Percentiles rank a stretch among this genome's conserved stretches.
These are phyloP conservation scores for Phengaris alcon DNA, from an alignment of 2,888 invertebrate genomes.

Conservation along the genomic window DNA sequence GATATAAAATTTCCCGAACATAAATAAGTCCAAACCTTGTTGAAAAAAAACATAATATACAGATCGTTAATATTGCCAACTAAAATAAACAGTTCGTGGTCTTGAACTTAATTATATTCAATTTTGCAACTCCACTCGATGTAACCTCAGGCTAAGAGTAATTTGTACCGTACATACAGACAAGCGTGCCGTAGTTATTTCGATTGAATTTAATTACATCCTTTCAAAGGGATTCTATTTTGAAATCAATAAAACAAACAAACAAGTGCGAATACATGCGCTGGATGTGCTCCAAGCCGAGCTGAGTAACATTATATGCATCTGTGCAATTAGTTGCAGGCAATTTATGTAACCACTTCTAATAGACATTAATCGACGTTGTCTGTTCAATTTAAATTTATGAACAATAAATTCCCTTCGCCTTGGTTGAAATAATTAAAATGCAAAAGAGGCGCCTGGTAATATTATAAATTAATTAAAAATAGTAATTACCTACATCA, in stretches of 20 bases:
- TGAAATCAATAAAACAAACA: conserved; percentile 37
- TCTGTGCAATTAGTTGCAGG: conserved; percentile 41
- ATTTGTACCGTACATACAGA: conserved; percentile 3
- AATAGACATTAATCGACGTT: conserved; percentile 32
- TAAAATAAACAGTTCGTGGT: conserved; percentile 61
- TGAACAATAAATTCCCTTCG: conserved; percentile 18
- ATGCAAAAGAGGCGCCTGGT: conserved; percentile 11
- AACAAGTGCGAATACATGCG: conserved; percentile 35
- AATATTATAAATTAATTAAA: background rate
- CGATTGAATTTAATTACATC: conserved; percentile 36
- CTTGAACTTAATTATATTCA: conserved; percentile 68
- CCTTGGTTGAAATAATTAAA: conserved; percentile 19
- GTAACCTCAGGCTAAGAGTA: conserved; percentile 25
- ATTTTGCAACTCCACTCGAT: conserved; percentile 55
- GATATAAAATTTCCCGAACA: background rate
- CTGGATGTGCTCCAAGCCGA: conserved; percentile 40
- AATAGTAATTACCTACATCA: background rate
- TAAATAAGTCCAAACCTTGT: conserved; percentile 14
- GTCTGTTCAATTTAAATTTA: conserved; percentile 32
- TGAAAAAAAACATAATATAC: background rate
- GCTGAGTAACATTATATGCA: conserved; percentile 38
- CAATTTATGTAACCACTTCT: conserved; percentile 39
- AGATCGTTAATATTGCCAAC: background rate
- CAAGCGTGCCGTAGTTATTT: conserved; percentile 34
- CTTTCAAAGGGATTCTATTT: conserved; percentile 38